A percentile compares a stretch with the other conserved stretches of the same genome.
Evolutionary conservation across 2,797 vertebrate species (phyloP).

Genomic region (Sebastes itinus): DNA sequence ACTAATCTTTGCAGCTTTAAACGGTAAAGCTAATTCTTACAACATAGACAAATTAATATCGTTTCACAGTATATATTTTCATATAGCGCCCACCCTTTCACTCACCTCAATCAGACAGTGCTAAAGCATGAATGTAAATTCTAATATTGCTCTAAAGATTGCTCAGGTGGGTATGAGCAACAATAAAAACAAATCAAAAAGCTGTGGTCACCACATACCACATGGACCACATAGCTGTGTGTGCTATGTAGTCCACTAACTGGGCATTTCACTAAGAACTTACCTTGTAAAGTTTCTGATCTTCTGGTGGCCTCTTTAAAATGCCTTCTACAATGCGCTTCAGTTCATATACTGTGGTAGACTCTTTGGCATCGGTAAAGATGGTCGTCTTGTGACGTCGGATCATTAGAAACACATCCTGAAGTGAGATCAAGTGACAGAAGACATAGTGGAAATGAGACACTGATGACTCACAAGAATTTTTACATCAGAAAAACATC

Average conservation of each 20-base stretch:
- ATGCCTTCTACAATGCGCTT: slow-evolving; percentile 90
- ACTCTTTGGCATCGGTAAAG: slow-evolving; percentile 94
- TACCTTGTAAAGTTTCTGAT: slow-evolving; percentile 93
- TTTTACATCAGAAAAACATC: neutral
- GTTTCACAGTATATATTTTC: neutral
- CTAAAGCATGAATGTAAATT: neutral
- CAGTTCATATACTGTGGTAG: slow-evolving; percentile 91
- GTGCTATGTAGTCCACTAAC: neutral
- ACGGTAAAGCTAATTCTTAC: neutral
- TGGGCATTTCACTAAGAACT: neutral
- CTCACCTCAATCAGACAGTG: neutral
- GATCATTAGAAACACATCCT: slow-evolving; percentile 87
- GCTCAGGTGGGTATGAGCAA: neutral
- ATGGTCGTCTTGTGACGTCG: slow-evolving; percentile 87
- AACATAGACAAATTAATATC: too few species aligned
- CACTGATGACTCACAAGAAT: neutral
- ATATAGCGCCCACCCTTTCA: neutral
- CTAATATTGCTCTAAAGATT: neutral
- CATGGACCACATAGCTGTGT: neutral
- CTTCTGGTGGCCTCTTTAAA: slow-evolving; percentile 84
- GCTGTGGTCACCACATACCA: neutral
- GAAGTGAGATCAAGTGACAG: neutral
- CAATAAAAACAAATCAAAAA: neutral
- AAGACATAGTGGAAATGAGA: neutral
- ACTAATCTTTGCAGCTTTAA: neutral